A percentile compares a stretch with the other conserved stretches of the same genome.
phyloP scores from a whole-genome alignment of 2,888 invertebrate species.

The Yponomeuta sedellus region DNA sequence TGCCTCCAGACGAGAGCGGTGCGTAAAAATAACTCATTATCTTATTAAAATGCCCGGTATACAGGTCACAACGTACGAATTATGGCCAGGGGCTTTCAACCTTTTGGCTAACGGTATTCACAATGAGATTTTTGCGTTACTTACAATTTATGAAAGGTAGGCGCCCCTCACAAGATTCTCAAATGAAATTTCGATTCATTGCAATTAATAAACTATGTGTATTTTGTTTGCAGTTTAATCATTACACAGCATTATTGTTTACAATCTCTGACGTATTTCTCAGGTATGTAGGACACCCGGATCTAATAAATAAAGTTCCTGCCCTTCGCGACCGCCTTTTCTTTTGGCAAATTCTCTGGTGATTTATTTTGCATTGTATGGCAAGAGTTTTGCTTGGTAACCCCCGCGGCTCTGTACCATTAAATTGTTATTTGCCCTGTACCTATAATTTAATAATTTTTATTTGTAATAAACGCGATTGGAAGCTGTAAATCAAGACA shows the following conservation, averaged over 20 bases:
- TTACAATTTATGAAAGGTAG: too few relatives aligned
- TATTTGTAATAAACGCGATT: too few relatives aligned
- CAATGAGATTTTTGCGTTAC: neutral
- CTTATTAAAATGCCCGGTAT: constrained; percentile 1
- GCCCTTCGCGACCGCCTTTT: neutral
- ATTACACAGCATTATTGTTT: neutral
- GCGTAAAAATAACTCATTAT: neutral
- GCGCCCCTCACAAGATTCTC: too few relatives aligned
- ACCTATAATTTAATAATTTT: too few relatives aligned
- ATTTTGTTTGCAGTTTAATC: neutral
- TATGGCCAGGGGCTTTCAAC: neutral
- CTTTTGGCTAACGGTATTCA: neutral
- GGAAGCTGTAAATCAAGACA: too few relatives aligned
- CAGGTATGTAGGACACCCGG: neutral
- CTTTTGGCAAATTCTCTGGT: neutral
- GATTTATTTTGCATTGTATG: neutral
- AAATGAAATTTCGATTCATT: neutral
- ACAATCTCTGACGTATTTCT: neutral
- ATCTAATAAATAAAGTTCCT: neutral
- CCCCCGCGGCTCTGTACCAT: neutral
- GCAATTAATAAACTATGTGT: neutral
- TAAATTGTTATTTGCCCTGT: too few relatives aligned
- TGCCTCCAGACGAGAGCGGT: neutral
- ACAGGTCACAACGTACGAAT: neutral
- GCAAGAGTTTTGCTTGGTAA: neutral